Conservation (phyloP, 1,140 invertebrate species). For the Potamilus streckersoni region DNA sequence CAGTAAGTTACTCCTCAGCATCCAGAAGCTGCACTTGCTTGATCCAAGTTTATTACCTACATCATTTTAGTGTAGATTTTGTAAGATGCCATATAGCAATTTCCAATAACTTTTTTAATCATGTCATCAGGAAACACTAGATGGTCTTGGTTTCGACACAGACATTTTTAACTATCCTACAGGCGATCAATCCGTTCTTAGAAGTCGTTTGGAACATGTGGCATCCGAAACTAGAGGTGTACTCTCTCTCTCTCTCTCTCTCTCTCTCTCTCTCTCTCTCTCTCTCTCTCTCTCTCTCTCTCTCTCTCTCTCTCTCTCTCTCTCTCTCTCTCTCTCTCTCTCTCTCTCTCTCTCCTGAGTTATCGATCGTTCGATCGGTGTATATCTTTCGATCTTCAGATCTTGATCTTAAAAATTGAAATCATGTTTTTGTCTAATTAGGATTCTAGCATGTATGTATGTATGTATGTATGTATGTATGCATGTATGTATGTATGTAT, state of each 20-base stretch:
- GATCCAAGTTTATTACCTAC: too few species aligned
- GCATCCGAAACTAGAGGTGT: slow-evolving; percentile 3
- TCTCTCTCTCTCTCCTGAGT: too few species aligned
- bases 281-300: not conserved
- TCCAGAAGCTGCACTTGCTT: too few species aligned
- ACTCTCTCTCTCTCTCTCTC: slow-evolving; percentile 4
- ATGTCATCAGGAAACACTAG: not conserved
- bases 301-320: slow-evolving; percentile 8
- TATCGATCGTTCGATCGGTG: not conserved
- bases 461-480: too few species aligned
- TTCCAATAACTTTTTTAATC: not conserved
- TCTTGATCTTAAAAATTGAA: not conserved
- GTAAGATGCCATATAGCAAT: not conserved
- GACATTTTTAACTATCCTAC: not conserved
- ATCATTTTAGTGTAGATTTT: too few species aligned
- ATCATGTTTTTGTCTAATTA: not conserved
- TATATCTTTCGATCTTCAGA: not conserved
- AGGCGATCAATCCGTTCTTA: not conserved
- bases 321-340: slow-evolving; percentile 9
- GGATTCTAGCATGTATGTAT: not conserved
- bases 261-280: slow-evolving; percentile 11
- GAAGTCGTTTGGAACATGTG: not conserved
- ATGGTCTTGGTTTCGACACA: not conserved
- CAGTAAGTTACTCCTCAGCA: too few species aligned
- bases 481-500: too few species aligned